Conservation (phyloP, 1,140 invertebrate species). For the Oedothorax gibbosus region DNA sequence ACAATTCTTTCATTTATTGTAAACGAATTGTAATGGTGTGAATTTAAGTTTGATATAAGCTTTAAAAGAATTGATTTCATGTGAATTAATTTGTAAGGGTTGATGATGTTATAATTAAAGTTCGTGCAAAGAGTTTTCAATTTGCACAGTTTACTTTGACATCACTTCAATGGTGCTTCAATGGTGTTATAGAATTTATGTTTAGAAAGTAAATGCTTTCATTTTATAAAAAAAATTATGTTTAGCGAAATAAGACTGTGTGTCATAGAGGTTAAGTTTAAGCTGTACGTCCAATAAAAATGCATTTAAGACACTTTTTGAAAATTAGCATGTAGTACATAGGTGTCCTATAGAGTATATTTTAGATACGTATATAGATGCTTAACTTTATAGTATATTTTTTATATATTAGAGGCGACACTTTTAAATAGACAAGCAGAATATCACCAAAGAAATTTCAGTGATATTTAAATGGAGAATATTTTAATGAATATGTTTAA, state of each 20-base stretch:
- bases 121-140: no score
- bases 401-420: conserved; percentile 30
- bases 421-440: background rate
- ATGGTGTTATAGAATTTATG: no score
- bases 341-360: conserved; percentile 43
- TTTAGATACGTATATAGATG: conserved; percentile 53
- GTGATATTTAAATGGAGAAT: background rate
- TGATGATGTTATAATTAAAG: no score
- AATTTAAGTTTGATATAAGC: no score
- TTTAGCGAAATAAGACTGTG: background rate
- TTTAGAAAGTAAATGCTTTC: conserved; percentile 19
- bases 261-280: conserved; percentile 34
- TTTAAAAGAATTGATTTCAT: no score
- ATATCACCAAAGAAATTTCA: background rate
- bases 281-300: conserved; percentile 43
- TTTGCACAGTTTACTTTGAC: no score
- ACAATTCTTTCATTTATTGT: no score
- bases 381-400: conserved; percentile 37
- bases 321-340: conserved; percentile 23
- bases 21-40: no score
- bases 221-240: background rate
- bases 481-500: background rate
- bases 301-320: conserved; percentile 53
- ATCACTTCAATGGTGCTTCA: no score
- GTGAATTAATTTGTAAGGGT: no score